Evolutionary conservation across 2,113 vertebrate species (phyloP), one percentile per base, ranked within the genome.

Genomic region (Sinocyclocheilus grahami): DNA sequence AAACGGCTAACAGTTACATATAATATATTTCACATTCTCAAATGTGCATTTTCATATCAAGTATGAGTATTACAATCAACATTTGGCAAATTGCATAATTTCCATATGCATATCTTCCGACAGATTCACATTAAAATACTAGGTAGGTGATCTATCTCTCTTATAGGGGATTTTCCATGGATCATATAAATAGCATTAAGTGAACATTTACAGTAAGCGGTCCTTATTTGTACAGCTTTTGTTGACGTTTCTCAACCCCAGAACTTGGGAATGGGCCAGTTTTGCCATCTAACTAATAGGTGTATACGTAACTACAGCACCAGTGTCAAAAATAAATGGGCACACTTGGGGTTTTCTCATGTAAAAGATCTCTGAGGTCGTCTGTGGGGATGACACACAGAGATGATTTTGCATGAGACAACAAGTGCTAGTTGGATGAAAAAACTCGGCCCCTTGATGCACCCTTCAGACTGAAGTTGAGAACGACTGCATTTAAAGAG

Each of bases 401-500:
- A 88, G 81, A 88, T 89, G 75, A 89, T 95, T 95, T 94, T 92
- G 83, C 94, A 87, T 22, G 90, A 93, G 93, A 85, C 87, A 84
- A 84, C 87, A 91, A 94, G 93, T 90, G 93, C 86, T 90, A 93
- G 94, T 95, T 95, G 92, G 93, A 84, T 92, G 92, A 92, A 94
- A 86, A 94, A 95, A 95, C 94, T 33, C 91, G 91, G 93, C 94
- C 93, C 93, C 93, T 92, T 95, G 95, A 95, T 95, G 94, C 95
- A 95, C 91, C 95, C 93, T 94, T 87, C 65, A 84, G 83, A 90
- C 93, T 92, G 93, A 91, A 93, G 92, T 86, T 91, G 94, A 95
- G 95, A 95, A 95, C 93, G 92, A 87, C 90, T 87, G 88, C 24
- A 87, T 42, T 48, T 48, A 12, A 48, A 48, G 89, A 91, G 88